Base-by-base conservation (phyloP, 2,888 invertebrate genomes). In the Luperina nickerlii region DNA sequence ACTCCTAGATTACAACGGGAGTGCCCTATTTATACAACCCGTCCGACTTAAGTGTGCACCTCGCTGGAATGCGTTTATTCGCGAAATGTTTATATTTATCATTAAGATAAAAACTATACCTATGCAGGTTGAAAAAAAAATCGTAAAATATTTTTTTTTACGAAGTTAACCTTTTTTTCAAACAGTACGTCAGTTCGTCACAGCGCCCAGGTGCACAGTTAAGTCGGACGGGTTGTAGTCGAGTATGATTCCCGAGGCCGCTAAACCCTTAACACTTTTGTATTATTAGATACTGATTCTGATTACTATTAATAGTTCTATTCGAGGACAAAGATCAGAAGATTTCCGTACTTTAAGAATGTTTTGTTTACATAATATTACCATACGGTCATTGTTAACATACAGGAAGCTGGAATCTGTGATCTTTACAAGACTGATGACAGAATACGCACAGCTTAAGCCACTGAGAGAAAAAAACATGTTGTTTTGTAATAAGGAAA, bases 21-120 rank as follows among this genome's bases (percentile, higher is more conserved):
- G 62, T 27, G 62, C 4, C 20, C 32, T 83, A 77, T 77, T 82
- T 45, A 69, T 76, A n/a, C n/a, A n/a, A n/a, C n/a, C n/a, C n/a
- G n/a, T n/a, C n/a, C n/a, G n/a, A n/a, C n/a, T n/a, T n/a, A n/a
- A n/a, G n/a, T n/a, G n/a, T n/a, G n/a, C n/a, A n/a, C n/a, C n/a
- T n/a, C n/a, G n/a, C n/a, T n/a, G n/a, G n/a, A n/a, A n/a, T n/a
- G n/a, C n/a, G n/a, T n/a, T n/a, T n/a, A n/a, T n/a, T n/a, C n/a
- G n/a, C n/a, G n/a, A n/a, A n/a, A n/a, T n/a, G n/a, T n/a, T n/a
- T n/a, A n/a, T n/a, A n/a, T n/a, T n/a, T n/a, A n/a, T n/a, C n/a
- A n/a, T n/a, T n/a, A n/a, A n/a, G n/a, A n/a, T n/a, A n/a, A n/a
- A n/a, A n/a, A n/a, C n/a, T n/a, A n/a, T n/a, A n/a, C n/a, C n/a